Percentiles rank a stretch among this genome's conserved stretches.
Conservation (phyloP, 2,113 vertebrate species). For the Rhinoptilus africanus region DNA sequence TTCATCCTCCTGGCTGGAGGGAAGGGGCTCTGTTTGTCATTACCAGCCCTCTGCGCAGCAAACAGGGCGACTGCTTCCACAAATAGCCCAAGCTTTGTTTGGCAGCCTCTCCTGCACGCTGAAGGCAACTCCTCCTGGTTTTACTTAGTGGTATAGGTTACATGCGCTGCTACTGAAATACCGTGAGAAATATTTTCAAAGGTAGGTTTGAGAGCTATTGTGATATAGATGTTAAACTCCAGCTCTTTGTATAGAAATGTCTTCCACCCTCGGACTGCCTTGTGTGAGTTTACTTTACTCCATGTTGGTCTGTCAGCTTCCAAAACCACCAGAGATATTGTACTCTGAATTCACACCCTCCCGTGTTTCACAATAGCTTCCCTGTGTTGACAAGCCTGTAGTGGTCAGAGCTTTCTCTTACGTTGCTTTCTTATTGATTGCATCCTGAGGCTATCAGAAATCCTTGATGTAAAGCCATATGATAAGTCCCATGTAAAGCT, state of each 20-base stretch:
- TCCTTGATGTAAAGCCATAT: background rate
- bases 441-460: constrained; percentile 11
- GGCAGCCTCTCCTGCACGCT: background rate
- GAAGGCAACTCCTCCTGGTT: background rate
- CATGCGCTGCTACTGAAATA: background rate
- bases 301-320: background rate
- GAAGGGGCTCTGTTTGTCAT: background rate
- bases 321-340: background rate
- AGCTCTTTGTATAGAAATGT: background rate
- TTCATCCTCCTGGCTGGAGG: background rate
- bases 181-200: background rate
- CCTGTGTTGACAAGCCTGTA: background rate
- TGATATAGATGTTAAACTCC: background rate
- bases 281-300: background rate
- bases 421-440: constrained; percentile 11
- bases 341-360: background rate
- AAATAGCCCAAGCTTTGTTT: background rate
- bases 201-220: background rate
- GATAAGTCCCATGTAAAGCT: background rate
- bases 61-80: background rate
- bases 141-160: background rate
- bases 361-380: background rate
- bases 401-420: constrained; percentile 12
- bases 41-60: background rate
- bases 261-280: background rate